Evolutionary conservation across 1,140 invertebrate genomes (phyloP), one percentile per base, ranked within the genome.

Genomic region (Drosophila lowei): DNA sequence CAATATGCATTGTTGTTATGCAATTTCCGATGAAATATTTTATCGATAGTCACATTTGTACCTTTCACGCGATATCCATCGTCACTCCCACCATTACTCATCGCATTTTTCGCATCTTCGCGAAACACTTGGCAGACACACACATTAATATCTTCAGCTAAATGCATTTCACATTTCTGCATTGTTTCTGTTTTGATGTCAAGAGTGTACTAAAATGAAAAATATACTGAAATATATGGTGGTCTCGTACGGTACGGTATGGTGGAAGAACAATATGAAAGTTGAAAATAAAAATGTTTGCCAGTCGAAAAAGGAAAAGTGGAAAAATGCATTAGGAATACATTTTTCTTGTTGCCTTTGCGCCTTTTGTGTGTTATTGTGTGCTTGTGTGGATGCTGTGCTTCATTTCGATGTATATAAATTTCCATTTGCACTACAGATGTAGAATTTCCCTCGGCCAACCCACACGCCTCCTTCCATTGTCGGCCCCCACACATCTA

Each of bases 301-400:
- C 43, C 25, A 18, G 48, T 30, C 3, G 13, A 73, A 62, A 34
- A 52, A 46, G 30, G 34, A 75, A 75, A 67, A 75, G 63, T 67
- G 64, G 63, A 75, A 76, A 75, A 76, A 68, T 75, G 72, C 72
- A 76, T 76, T 76, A 76, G 72, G 70, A 55, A 65, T 42, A 66
- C 72, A 66, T 74, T 66, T 74, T 64, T 42, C 21, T 42, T 49
- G 52, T 38, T 30, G 38, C 41, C 28, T 44, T 72, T 56, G 68
- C 42, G 70, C 58, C 72, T 75, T 75, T 75, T 75, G 63, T 4
- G 9, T 38, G 34, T 38, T 25, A 5, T 0, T 25, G 23, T 5
- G 23, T 25, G 4, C 23, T 25, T 25, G 34, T 34, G 9, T 34
- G 11, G 34, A 38, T 38, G 52, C 53, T 50, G 30, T 50, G 30